Base-by-base conservation (phyloP, 2,113 vertebrate species). In the Nothobranchius kuhntae region DNA sequence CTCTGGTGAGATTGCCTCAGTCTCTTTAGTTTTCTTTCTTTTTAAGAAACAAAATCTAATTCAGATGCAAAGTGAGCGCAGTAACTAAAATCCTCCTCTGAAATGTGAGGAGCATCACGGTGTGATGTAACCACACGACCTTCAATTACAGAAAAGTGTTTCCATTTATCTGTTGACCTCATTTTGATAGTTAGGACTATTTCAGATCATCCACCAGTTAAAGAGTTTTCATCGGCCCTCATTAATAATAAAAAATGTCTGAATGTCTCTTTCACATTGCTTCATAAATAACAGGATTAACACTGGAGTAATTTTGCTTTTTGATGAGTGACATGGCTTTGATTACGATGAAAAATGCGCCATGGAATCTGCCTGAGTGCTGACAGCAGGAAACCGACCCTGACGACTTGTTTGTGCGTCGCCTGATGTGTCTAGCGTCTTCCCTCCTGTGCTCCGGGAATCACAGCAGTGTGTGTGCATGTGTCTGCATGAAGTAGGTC, bases 401-500 rank as follows among this genome's bases (percentile, higher is more conserved):
- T 36, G 69, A 57, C 61, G 58, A 36, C 77, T 89, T 73, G 61
- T 79, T 84, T 86, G 44, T 66, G 66, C 83, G 60, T 81, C 51
- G 42, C 56, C 76, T 58, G 62, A 69, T 73, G 36, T 65, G 71
- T 77, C 76, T 80, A 74, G 57, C 53, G 14, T 76, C 78, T 79
- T 77, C 82, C 71, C 65, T 78, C 59, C 59, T 50, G 71, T 65
- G 75, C 75, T 57, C 53, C 60, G 75, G 60, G 68, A 80, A 68
- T 57, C 71, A 53, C 8, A 54, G 61, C 36, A 15, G 61, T 55
- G 72, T 65, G 64, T 71, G 72, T 14, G 42, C 55, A 61, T 62
- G 63, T 50, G 47, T 75, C 60, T 75, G 52, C 40, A 44, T 68
- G 67, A 87, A 84, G 58, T 73, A 76, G 86, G 82, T 91, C 86